phyloP scores from a whole-genome alignment of 2,888 invertebrate genomes.

The Tuberolachnus salignus region DNA sequence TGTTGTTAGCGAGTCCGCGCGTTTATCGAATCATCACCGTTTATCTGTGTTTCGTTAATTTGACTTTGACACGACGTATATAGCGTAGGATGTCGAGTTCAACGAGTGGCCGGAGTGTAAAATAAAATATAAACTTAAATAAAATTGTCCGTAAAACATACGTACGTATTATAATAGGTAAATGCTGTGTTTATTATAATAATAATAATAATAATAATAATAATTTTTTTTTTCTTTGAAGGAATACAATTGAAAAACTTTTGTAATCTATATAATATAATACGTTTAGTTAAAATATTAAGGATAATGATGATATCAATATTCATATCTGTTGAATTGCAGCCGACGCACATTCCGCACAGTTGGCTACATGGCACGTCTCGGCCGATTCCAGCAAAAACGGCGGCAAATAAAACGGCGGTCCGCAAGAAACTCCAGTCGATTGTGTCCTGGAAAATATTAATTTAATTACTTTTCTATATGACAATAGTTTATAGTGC shows the following conservation, averaged over 20 bases:
- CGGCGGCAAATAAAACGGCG: slow-evolving; percentile 53
- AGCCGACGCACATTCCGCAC: slow-evolving; percentile 43
- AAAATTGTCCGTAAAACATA: background rate
- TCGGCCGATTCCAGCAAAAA: slow-evolving; percentile 47
- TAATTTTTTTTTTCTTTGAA: background rate
- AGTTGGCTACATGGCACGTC: slow-evolving; percentile 50
- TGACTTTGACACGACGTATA: slow-evolving; percentile 22
- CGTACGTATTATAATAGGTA: background rate
- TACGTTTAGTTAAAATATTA: slow-evolving; percentile 16
- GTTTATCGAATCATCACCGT: slow-evolving; percentile 21
- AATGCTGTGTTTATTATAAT: background rate
- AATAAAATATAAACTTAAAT: background rate
- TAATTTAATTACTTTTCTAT: no score
- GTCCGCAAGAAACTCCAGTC: slow-evolving; percentile 40
- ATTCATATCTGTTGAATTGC: slow-evolving; percentile 47
- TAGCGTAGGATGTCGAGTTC: background rate
- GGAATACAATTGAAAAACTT: background rate
- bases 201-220: no score
- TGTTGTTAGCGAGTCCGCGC: slow-evolving; percentile 37
- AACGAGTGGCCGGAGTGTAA: background rate
- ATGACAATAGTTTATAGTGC: no score
- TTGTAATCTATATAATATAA: background rate
- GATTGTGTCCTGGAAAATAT: slow-evolving; percentile 35
- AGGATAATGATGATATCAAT: background rate
- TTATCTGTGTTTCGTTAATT: slow-evolving; percentile 35